Percentiles rank a stretch among this genome's conserved stretches.
Conservation (phyloP, 2,797 vertebrate genomes). For the Scomberomorus guttatus region DNA sequence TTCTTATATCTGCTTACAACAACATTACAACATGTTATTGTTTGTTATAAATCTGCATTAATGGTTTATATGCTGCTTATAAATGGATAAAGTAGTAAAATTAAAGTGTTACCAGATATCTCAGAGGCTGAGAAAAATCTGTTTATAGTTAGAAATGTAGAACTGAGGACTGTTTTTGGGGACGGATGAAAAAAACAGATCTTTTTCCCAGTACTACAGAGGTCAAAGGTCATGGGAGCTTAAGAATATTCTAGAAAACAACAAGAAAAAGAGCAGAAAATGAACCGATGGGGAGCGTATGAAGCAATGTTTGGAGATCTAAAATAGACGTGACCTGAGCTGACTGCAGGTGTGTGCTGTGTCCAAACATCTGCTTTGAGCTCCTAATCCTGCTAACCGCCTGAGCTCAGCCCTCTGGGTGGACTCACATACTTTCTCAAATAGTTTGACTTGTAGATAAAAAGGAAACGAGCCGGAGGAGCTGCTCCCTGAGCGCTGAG, state of each 20-base stretch:
- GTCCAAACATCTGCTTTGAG: conserved; percentile 59
- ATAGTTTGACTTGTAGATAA: conserved; percentile 48
- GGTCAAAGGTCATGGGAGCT: neutral
- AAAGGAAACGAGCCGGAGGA: conserved; percentile 10
- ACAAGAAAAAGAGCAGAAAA: neutral
- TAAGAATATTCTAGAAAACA: neutral
- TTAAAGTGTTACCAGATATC: no score
- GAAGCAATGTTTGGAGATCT: conserved; percentile 9
- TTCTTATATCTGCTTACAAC: no score
- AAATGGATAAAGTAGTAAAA: no score
- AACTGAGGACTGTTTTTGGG: no score
- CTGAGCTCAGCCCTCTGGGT: conserved; percentile 30
- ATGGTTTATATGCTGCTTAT: no score
- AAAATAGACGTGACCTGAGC: conserved; percentile 33
- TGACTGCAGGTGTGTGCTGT: conserved; percentile 52
- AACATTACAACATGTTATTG: no score
- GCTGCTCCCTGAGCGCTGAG: neutral
- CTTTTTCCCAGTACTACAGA: neutral
- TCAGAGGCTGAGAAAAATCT: no score
- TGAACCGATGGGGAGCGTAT: neutral
- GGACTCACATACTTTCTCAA: conserved; percentile 44
- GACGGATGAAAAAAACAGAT: no score
- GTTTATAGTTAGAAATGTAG: no score
- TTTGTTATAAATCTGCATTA: no score
- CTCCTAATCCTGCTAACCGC: conserved; percentile 41